Base-by-base conservation (phyloP, 1,140 invertebrate species). In the Penaeus japonicus region DNA sequence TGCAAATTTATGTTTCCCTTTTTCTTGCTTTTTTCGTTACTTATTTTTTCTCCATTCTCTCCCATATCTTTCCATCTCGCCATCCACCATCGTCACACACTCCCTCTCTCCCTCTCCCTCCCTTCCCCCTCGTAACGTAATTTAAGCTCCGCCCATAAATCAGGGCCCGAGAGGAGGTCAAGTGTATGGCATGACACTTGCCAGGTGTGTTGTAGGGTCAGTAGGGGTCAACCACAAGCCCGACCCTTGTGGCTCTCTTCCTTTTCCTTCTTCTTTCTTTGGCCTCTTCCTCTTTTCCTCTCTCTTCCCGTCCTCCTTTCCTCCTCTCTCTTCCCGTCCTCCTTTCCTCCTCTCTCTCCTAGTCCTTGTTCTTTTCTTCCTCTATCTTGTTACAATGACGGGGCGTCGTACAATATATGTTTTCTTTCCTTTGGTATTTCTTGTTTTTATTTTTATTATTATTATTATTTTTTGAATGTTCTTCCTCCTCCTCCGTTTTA, bases 31-130 rank as follows among this genome's bases (percentile, higher is more conserved):
- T 30, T 20, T 80, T 30, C 32, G 1, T 62, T 35, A 30, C 24
- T 30, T 30, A 53, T 47, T 30, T 27, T 39, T 18, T 18, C 32
- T 62, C 20, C 12, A 22, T 3, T 2, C 0, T 83, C 22, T 24
- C 24, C 65, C 15, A 0, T 24, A 20, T 1, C 81, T 62, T 32
- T 65, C 55, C 79, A 62, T 84, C 85, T 89, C 62, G 78, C 84
- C 65, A 82, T 91, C 90, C 89, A 89, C 84, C 79, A 84, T 89
- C 88, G 88, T 85, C 86, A 75, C 88, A 81, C 89, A 86, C 90
- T 90, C 84, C 32, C 22, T 27, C 20, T 18, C 82, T 88, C 86
- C 89, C 82, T 70, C 89, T 89, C 81, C 30, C 59, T 17, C 27
- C 39, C 12, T 59, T 30, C 81, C 30, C 70, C 83, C 47, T 65